Conservation (phyloP, 2,888 invertebrate genomes). For the Melieria picta region DNA sequence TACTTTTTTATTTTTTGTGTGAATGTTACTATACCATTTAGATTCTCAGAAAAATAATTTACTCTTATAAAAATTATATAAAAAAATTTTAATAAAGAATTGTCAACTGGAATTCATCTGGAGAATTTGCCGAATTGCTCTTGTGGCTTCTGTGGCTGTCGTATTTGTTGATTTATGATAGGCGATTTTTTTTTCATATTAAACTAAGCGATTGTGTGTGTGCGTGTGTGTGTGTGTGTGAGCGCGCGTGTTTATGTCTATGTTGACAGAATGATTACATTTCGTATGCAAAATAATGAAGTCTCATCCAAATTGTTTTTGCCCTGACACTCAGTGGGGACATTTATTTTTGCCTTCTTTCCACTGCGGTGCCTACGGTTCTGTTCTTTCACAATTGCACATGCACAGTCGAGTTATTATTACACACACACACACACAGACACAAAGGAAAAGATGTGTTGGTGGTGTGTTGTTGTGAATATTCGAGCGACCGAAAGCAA, state of each 20-base stretch:
- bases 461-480: not conserved
- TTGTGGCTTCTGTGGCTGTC: conserved; percentile 13
- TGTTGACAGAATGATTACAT: conserved; percentile 41
- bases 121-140: not conserved
- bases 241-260: conserved; percentile 9
- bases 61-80: conserved; percentile 2
- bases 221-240: not conserved
- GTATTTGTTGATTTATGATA: conserved; percentile 30
- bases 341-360: not conserved
- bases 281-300: conserved; percentile 24
- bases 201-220: conserved; percentile 10
- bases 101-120: not conserved
- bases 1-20: no score
- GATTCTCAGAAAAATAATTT: no score
- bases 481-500: not conserved
- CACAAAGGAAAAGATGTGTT: not conserved
- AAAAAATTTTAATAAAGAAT: not conserved
- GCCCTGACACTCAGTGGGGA: conserved; percentile 1
- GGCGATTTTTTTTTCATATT: conserved; percentile 18
- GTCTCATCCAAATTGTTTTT: not conserved
- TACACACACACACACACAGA: not conserved
- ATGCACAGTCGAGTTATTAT: no score
- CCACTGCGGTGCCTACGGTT: no score
- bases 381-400: no score
- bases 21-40: no score